A percentile compares a stretch with the other conserved stretches of the same genome.
Evolutionary conservation across 1,140 invertebrate genomes (phyloP).

Genomic region (Rhynchophorus ferrugineus): DNA sequence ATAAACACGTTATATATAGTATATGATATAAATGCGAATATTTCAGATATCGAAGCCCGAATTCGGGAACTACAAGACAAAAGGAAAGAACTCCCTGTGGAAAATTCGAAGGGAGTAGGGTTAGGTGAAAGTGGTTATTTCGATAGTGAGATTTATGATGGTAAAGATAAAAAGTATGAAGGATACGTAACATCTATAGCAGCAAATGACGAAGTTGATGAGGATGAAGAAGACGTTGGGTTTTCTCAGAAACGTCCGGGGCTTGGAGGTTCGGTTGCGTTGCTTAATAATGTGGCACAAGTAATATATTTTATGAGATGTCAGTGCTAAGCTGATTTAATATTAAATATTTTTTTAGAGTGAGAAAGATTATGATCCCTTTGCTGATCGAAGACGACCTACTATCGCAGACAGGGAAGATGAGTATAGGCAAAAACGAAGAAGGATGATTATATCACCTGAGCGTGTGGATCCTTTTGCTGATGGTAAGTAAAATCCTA

Average conservation of each 20-base stretch:
- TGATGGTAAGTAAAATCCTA: conserved; percentile 67
- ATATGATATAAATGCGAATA: neutral
- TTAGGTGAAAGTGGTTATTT: conserved; percentile 82
- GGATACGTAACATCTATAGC: conserved; percentile 95
- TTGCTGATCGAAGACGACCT: conserved; percentile 84
- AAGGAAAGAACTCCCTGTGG: conserved; percentile 66
- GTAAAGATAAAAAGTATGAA: conserved; percentile 74
- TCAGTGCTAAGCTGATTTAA: conserved; percentile 1
- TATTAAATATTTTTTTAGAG: conserved; percentile 50
- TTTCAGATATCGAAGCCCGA: conserved; percentile 85
- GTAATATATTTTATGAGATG: conserved; percentile 44
- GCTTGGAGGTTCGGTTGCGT: conserved; percentile 78
- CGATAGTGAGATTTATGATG: conserved; percentile 91
- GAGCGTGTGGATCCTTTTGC: conserved; percentile 95
- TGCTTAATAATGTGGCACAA: conserved; percentile 84
- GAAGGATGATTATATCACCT: conserved; percentile 90
- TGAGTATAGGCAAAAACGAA: conserved; percentile 85
- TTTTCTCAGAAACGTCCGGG: conserved; percentile 62
- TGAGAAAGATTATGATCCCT: conserved; percentile 91
- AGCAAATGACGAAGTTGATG: conserved; percentile 81
- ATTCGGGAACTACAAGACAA: conserved; percentile 84
- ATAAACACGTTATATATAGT: neutral
- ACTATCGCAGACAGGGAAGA: conserved; percentile 94
- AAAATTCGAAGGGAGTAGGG: conserved; percentile 66
- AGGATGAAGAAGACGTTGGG: conserved; percentile 81